A percentile compares a stretch with the other conserved stretches of the same genome.
Evolutionary conservation across 30 jellyfish, hydroid and myxozoan species (phyloP).

Genomic region (Chrysaora quinquecirrha): DNA sequence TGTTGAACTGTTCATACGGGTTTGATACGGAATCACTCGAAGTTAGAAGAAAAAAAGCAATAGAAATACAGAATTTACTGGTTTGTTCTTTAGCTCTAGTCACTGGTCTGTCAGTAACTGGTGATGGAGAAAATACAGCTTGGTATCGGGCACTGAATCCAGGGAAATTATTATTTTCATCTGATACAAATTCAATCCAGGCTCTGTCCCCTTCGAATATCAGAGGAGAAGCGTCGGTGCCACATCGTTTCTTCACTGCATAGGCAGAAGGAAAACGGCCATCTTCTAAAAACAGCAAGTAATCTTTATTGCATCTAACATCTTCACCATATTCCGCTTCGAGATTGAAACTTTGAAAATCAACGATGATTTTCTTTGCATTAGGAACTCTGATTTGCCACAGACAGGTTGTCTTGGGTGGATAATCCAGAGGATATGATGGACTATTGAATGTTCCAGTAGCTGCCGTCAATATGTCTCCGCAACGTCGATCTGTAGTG

Average conservation of each 20-base stretch:
- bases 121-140: slow-evolving; percentile 41
- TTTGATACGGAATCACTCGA: neutral
- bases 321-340: slow-evolving; percentile 28
- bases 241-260: slow-evolving; percentile 81
- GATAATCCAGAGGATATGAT: slow-evolving; percentile 50
- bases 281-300: slow-evolving; percentile 57
- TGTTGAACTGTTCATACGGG: neutral
- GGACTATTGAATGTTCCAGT: slow-evolving; percentile 75
- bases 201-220: slow-evolving; percentile 79
- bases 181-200: slow-evolving; percentile 83
- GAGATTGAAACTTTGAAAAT: slow-evolving; percentile 58
- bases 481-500: slow-evolving; percentile 71
- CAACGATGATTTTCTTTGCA: slow-evolving; percentile 45
- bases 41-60: no score
- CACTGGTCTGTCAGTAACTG: slow-evolving; percentile 24
- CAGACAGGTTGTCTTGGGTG: slow-evolving; percentile 64
- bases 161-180: slow-evolving; percentile 36
- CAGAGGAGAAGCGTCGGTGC: slow-evolving; percentile 48
- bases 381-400: slow-evolving; percentile 76
- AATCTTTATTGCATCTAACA: slow-evolving; percentile 62
- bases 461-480: slow-evolving; percentile 50
- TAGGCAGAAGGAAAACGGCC: slow-evolving; percentile 75
- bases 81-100: slow-evolving; percentile 11
- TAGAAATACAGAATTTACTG: no score
- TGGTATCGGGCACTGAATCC: slow-evolving; percentile 61